Base-by-base conservation (phyloP, 2,888 invertebrate genomes). In the Caenorhabditis sulstoni region DNA sequence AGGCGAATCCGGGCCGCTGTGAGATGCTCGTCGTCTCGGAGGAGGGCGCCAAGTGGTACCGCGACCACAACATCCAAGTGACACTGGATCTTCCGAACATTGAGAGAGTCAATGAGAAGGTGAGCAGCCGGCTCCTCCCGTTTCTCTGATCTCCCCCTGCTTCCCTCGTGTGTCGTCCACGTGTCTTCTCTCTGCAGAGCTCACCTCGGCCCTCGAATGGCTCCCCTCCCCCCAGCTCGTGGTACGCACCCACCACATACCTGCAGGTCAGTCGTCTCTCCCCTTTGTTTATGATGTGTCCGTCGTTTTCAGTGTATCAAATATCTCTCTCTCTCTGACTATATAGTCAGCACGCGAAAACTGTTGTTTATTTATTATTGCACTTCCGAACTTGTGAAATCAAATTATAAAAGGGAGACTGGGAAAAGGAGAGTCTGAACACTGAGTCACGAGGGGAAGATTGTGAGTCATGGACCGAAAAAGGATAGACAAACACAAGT, bases 1-100 rank as follows among this genome's bases (percentile, higher is more conserved):
- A 90, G 73, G 65, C 81, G 23, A 77, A 87, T 47, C 86, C 88
- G 53, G 64, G 81, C 37, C 78, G 96, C 91, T 96, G 97, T 11
- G 94, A 94, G 89, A 92, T 99, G 87, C 93, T 97, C 86, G 96
- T 99, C 77, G 94, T 95, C 81, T 94, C 94, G 89, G 93, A 93
- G 41, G 93, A 93, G 86, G 94, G 94, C 52, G 94, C 94, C 86
- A 93, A 93, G 83, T 93, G 93, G 92, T 95, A 94, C 91, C 55
- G 70, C 23, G 83, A 86, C 39, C 73, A 87, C 74, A 77, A 81
- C 22, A 81, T 88, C 62, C 76, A 78, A 57, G 66, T 88, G 53
- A 81, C 83, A 12, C 67, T 81, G 61, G 75, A 83, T 22, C 66
- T 87, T 58, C 84, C 88, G 12, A 83, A 83, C 44, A 78, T 84